phyloP scores from a whole-genome alignment of 92 coral and sea anemone species.

The Bergia puertoricense region DNA sequence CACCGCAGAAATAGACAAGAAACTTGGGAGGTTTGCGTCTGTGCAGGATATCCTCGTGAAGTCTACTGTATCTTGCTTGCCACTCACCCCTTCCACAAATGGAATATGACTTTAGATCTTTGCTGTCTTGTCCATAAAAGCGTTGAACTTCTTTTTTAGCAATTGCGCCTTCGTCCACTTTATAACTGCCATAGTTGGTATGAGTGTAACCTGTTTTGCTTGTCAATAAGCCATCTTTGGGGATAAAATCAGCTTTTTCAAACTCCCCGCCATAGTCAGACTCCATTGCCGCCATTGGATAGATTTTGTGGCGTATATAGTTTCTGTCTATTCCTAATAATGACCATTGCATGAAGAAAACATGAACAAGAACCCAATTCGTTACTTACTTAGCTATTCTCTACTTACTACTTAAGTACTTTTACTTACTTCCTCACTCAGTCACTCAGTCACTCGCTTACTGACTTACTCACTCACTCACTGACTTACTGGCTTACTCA shows the following conservation, averaged over 20 bases:
- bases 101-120: neutral
- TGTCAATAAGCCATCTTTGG: neutral
- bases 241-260: neutral
- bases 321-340: neutral
- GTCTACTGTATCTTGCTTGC: slow-evolving; percentile 50
- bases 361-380: neutral
- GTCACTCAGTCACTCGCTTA: too few species aligned
- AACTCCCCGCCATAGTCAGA: neutral
- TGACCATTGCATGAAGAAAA: neutral
- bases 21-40: slow-evolving; percentile 36
- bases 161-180: neutral
- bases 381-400: too few species aligned
- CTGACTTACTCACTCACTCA: too few species aligned
- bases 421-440: too few species aligned
- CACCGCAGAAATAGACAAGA: slow-evolving; percentile 65
- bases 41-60: slow-evolving; percentile 58
- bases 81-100: slow-evolving; percentile 48
- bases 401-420: too few species aligned
- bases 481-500: too few species aligned
- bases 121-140: neutral
- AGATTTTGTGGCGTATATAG: too few species aligned
- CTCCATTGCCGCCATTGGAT: neutral
- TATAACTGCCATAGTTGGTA: neutral
- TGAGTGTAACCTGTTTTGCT: neutral
- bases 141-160: neutral